Base-by-base conservation (phyloP, 1,140 invertebrate genomes). In the Drosophila athabasca region DNA sequence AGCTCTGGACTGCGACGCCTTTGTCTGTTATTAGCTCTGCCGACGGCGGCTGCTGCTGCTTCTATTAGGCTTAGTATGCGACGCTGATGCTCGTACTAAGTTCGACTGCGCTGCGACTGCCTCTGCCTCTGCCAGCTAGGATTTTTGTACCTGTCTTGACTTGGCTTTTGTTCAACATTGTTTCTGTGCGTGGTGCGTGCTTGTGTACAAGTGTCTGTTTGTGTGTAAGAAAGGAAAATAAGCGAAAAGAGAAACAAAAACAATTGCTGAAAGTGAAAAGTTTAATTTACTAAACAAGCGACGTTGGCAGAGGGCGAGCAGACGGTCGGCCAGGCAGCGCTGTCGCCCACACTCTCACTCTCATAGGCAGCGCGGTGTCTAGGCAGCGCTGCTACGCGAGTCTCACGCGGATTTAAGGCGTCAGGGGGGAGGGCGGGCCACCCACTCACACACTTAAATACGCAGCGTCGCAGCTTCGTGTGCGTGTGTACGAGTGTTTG, bases 251-350 rank as follows among this genome's bases (percentile, higher is more conserved):
- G 22, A 55, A 48, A 76, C 31, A 64, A 76, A 76, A 76, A 68
- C 57, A 60, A 79, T 85, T 77, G 62, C 74, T 60, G 84, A 87
- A 87, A 87, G 83, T 87, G 83, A 87, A 87, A 87, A 88, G 83
- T 79, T 87, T 88, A 87, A 87, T 87, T 87, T 87, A 87, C 79
- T 83, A 87, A 88, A 88, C 64, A 83, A 88, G 72, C 71, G 70
- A 29, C 48, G 35, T 5, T 39, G 35, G 35, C 35, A 39, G 35
- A 39, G 35, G 11, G 35, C 35, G 35, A 3, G 35, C 35, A 39
- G 8, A 8, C 31, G 8, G 35, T 3, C 11, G 11, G 35, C 11
- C 31, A 0, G 57, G 51, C 55, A 72, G 35, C 51, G 19, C 35
- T 39, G 35, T 39, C 35, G 24, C 15, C 53, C 68, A 45, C 50